These are phyloP conservation scores for Sterrhoptilus dennistouni DNA, from an alignment of 2,113 vertebrate genomes.

Conservation along the genomic window DNA sequence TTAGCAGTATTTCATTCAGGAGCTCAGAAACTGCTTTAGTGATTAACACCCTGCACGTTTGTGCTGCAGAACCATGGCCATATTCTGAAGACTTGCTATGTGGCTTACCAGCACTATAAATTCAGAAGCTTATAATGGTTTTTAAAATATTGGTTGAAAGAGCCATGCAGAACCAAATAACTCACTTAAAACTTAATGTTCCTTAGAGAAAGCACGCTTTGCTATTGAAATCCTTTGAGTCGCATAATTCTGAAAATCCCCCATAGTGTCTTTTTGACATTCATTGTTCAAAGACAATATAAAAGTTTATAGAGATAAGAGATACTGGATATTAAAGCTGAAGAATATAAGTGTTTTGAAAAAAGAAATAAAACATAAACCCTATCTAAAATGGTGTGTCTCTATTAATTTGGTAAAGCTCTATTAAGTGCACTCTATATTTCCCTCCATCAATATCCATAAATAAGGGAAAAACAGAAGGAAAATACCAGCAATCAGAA, in stretches of 20 bases:
- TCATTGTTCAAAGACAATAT: neutral
- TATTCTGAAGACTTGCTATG: neutral
- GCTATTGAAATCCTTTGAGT: neutral
- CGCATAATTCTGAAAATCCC: neutral
- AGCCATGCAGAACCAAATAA: neutral
- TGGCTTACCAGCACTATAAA: neutral
- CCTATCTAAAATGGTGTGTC: neutral
- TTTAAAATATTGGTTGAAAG: neutral
- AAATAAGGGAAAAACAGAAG: neutral
- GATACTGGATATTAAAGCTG: neutral
- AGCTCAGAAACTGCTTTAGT: neutral
- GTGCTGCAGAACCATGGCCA: neutral
- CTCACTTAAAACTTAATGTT: neutral
- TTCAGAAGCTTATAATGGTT: neutral
- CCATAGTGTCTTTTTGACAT: neutral
- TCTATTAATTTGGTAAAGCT: neutral
- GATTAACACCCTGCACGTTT: neutral
- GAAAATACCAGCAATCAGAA: neutral
- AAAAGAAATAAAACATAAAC: neutral
- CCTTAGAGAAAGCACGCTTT: neutral
- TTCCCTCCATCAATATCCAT: neutral
- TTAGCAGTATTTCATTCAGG: neutral
- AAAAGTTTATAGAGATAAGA: neutral
- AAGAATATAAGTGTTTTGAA: neutral
- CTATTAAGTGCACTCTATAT: neutral